Base-by-base conservation (phyloP, 2,797 vertebrate genomes). In the Telmatherina bonti region DNA sequence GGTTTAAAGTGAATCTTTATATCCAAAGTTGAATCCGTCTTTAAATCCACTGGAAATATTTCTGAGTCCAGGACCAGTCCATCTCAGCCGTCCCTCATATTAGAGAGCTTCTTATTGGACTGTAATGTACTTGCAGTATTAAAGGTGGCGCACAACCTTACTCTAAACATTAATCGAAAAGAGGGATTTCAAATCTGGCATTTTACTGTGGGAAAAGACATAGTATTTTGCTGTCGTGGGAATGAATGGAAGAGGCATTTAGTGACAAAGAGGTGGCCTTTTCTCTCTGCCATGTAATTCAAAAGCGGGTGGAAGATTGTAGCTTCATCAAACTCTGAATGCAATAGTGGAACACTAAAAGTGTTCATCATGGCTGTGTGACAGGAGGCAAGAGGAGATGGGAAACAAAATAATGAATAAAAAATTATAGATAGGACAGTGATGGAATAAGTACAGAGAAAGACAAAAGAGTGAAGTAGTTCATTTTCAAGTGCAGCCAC, bases 141-240 rank as follows among this genome's bases (percentile, higher is more conserved):
- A 90, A 89, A 91, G 86, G 87, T 71, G 83, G 78, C 72, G 72
- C 54, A 79, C 68, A 84, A 84, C 89, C 88, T 86, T 85, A 88
- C 91, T 87, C 89, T 86, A 93, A 94, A 93, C 92, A 93, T 94
- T 93, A 93, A 94, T 94, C 85, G 92, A 93, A 93, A 79, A 65
- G 84, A 85, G 84, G 88, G 88, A 90, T 94, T 94, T 94, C 92
- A 93, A 88, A 87, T 85, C 82, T 94, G 91, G 90, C 92, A 95
- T 94, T 93, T 94, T 85, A 88, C 79, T 67, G 72, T 84, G 81
- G 90, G 88, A 88, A 91, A 91, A 92, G 88, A 93, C 77, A 68
- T 83, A 93, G 74, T 89, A 88, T 91, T 93, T 88, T 81, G 73
- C 92, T 91, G 90, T 92, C 89, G 90, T 74, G 84, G 85, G 84